Base-by-base conservation (phyloP, 1,140 invertebrate genomes). In the Araneus ventricosus region DNA sequence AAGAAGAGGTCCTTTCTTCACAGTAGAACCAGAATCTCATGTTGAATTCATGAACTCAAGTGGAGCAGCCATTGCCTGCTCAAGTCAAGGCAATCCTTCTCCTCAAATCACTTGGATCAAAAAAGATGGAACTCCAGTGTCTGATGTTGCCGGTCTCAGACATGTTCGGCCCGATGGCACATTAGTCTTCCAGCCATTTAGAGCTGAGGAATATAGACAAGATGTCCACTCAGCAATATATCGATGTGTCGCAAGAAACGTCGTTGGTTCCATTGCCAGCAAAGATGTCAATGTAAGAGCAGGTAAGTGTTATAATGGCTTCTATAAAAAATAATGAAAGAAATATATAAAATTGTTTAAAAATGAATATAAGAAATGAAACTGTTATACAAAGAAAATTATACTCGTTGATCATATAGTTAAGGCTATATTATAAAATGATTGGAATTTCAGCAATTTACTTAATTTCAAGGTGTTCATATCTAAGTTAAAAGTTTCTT, bases 171-270 rank as follows among this genome's bases (percentile, higher is more conserved):
- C 87, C 24, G 94, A 94, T 63, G 92, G 94, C 57, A 95, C 95
- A 14, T 94, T 96, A 14, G 97, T 98, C 59, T 99, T 99, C 95
- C 98, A 98, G 80, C 98, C 98, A 14, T 99, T 99, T 96, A 97
- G 98, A 88, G 98, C 98, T 67, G 97, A 98, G 95, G 98, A 98
- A 95, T 99, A 99, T 95, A 96, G 97, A 75, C 98, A 99, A 95
- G 98, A 98, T 95, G 98, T 99, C 70, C 98, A 99, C 95, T 98
- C 98, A 94, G 98, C 98, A 95, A 97, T 98, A 80, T 99, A 99
- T 96, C 97, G 98, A 94, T 99, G 98, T 96, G 96, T 98, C 79
- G 98, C 98, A 24, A 97, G 97, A 94, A 99, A 98, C 95, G 97
- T 97, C 80, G 97, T 98, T 93, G 98, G 98, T 94, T 97, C 97